Evolutionary conservation across 2,113 vertebrate genomes (phyloP).

Genomic region (Hipposideros armiger): DNA sequence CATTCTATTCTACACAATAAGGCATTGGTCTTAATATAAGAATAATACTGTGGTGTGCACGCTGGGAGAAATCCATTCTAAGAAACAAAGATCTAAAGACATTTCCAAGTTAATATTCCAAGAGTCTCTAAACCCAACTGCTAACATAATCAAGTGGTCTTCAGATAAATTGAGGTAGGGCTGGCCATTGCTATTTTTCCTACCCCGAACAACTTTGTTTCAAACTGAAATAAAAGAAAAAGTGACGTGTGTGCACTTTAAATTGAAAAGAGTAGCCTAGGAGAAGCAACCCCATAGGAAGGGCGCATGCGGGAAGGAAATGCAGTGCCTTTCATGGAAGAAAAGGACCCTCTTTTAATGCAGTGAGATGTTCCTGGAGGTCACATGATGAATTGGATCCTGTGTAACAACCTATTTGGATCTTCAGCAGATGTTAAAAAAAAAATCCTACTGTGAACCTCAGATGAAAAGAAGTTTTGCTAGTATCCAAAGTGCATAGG

Average conservation of each 20-base stretch:
- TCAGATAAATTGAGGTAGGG: not conserved
- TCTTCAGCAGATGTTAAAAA: constrained; percentile 21
- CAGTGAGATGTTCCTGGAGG: not conserved
- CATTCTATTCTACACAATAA: not conserved
- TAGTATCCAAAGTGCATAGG: not conserved
- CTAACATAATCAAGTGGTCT: not conserved
- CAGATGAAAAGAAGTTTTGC: constrained; percentile 44
- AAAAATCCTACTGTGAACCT: constrained; percentile 42
- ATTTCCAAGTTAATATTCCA: not conserved
- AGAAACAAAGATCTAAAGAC: not conserved
- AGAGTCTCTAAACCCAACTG: not conserved
- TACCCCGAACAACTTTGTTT: not conserved
- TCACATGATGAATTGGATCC: not conserved
- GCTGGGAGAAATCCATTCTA: not conserved
- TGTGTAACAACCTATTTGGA: not conserved
- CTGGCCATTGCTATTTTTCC: not conserved
- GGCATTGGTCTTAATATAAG: constrained; percentile 1
- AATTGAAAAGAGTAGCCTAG: not conserved
- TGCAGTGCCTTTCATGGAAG: not conserved
- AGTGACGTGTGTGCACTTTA: not conserved
- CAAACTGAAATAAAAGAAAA: not conserved
- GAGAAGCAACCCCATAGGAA: not conserved
- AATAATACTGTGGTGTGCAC: not conserved
- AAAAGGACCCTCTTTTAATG: not conserved
- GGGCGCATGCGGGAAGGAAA: not conserved